Base-by-base conservation (phyloP, 2,113 vertebrate genomes). In the Lethenteron reissneri region DNA sequence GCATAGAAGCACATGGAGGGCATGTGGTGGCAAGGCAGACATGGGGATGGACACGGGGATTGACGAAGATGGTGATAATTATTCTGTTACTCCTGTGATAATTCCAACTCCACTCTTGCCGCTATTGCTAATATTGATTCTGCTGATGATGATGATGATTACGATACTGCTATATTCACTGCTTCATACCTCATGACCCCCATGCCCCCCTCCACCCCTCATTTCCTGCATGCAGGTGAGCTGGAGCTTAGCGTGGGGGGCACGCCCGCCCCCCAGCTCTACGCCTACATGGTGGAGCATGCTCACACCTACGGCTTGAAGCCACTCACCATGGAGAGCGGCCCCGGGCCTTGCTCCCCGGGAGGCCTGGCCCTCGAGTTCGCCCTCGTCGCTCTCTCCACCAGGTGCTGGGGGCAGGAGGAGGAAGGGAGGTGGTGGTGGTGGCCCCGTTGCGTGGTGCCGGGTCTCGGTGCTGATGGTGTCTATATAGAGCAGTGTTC, bases 261-360 rank as follows among this genome's bases (percentile, higher is more conserved):
- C 82, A 99, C 92, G 70, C 89, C 91, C 0, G 94, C 90, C 2
- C 92, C 97, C 75, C 92, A 97, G 81, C 83, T 99, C 5, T 99
- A 96, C 78, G 97, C 95, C 78, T 97, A 99, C 74, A 90, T 99
- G 1, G 92, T 89, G 0, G 94, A 99, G 80, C 94, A 99, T 0
- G 88, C 94, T 74, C 86, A 84, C 76, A 89, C 85, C 64, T 99
- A 99, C 57, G 83, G 86, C 77, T 94, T 97, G 90, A 99, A 97
- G 78, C 92, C 92, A 0, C 69, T 99, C 3, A 86, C 91, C 56
- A 96, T 99, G 90, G 78, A 56, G 0, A 68, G 79, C 75, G 71
- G 25, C 0, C 86, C 88, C 72, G 81, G 68, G 78, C 90, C 89
- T 74, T 84, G 84, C 25, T 72, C 77, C 2, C 80, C 82, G 0